Evolutionary conservation across 2,113 vertebrate genomes (phyloP), one percentile per base, ranked within the genome.

Genomic region (Nematolebias whitei): DNA sequence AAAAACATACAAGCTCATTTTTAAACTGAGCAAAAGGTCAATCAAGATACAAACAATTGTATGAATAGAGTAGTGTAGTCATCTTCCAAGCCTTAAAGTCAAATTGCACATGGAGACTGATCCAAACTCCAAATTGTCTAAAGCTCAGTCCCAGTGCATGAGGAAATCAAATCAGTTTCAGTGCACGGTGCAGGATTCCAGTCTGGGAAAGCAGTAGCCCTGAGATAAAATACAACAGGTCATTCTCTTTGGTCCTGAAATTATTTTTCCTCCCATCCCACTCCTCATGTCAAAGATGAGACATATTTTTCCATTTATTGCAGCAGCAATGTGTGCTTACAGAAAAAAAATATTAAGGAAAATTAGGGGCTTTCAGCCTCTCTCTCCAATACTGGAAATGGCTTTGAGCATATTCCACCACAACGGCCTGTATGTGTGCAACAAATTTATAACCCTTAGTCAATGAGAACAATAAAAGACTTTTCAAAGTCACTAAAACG

Each of bases 151-250:
- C 43, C 60, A 24, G 60, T 44, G 44, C 82, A 90, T 68, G 57
- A 87, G 90, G 90, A 89, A 91, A 91, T 90, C 79, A 57, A 84
- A 91, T 90, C 84, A 85, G 76, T 78, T 78, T 84, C 83, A 71
- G 76, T 82, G 80, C 82, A 81, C 70, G 67, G 69, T 78, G 71
- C 78, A 82, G 78, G 71, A 85, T 85, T 86, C 79, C 81, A 77
- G 87, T 80, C 86, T 87, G 83, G 83, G 57, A 83, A 53, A 63
- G 79, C 78, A 83, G 80, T 78, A 85, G 82, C 79, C 47, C 65
- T 23, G 59, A 80, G 74, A 85, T 90, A 88, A 90, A 88, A 87
- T 82, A 83, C 79, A 81, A 88, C 75, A 66, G 71, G 81, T 88
- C 82, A 76, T 69, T 74, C 61, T 86, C 53, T 59, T 64, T 77